phyloP scores from a whole-genome alignment of 2,888 invertebrate species.

The Orthosia gothica region DNA sequence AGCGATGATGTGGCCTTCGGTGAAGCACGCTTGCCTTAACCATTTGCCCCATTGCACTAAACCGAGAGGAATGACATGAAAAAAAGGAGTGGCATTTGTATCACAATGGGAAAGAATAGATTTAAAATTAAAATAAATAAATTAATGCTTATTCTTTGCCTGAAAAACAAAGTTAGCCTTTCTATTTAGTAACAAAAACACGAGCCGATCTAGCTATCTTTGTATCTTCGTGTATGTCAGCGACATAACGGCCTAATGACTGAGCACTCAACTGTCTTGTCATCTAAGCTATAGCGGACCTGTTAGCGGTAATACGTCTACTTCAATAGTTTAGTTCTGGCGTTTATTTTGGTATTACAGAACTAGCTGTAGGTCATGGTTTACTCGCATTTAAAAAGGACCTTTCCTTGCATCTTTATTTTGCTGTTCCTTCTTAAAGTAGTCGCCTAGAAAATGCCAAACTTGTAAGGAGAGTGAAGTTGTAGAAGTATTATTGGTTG shows the following conservation, averaged over 20 bases:
- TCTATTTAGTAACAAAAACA: background rate
- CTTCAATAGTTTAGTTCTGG: constrained; percentile 15
- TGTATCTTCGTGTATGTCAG: constrained; percentile 43
- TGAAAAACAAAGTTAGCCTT: too few relatives aligned
- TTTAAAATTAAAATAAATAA: too few relatives aligned
- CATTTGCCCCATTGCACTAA: too few relatives aligned
- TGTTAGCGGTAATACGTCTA: constrained; percentile 48
- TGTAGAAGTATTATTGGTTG: too few relatives aligned
- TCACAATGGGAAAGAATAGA: too few relatives aligned
- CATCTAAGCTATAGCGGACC: constrained; percentile 46
- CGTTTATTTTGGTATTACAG: background rate
- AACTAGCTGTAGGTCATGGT: background rate
- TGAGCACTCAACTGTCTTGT: constrained; percentile 62
- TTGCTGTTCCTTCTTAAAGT: background rate
- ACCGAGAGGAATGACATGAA: too few relatives aligned
- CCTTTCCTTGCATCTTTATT: background rate
- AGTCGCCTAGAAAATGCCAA: background rate
- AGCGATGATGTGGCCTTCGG: too few relatives aligned
- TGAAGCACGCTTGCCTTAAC: too few relatives aligned
- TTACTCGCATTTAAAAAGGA: background rate
- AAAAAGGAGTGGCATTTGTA: too few relatives aligned
- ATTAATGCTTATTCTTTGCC: too few relatives aligned
- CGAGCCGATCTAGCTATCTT: constrained; percentile 30
- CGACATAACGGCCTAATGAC: constrained; percentile 65
- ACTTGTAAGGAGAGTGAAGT: too few relatives aligned